Conservation (phyloP, 2,888 invertebrate genomes). For the Stenurella melanura region DNA sequence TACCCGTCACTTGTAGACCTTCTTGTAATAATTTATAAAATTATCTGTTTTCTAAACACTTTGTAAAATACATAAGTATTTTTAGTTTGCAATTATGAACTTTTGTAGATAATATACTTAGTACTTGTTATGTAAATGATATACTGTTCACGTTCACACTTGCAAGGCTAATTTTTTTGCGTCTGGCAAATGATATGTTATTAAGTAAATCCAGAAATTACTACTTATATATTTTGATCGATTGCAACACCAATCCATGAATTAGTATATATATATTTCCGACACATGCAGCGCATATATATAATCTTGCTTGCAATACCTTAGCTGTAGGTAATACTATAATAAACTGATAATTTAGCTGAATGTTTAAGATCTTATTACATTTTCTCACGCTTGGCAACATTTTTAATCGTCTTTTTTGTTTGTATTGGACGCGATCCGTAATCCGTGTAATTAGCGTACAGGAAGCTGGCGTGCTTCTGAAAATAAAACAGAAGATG, state of each 20-base stretch:
- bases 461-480: slow-evolving; percentile 48
- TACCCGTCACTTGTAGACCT: background rate
- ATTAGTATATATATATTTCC: slow-evolving; percentile 25
- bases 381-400: slow-evolving; percentile 56
- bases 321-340: slow-evolving; percentile 37
- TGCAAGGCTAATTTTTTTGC: background rate
- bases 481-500: slow-evolving; percentile 51
- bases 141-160: background rate
- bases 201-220: slow-evolving; percentile 22
- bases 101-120: background rate
- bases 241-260: slow-evolving; percentile 9
- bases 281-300: slow-evolving; percentile 11
- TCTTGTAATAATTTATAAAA: background rate
- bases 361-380: slow-evolving; percentile 48
- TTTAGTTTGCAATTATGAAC: slow-evolving; percentile 27
- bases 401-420: slow-evolving; percentile 52
- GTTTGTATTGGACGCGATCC: slow-evolving; percentile 54
- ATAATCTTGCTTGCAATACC: slow-evolving; percentile 28
- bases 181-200: background rate
- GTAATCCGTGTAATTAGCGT: slow-evolving; percentile 55
- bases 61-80: slow-evolving; percentile 12
- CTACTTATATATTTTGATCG: slow-evolving; percentile 7
- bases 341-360: slow-evolving; percentile 47
- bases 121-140: slow-evolving; percentile 21
- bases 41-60: slow-evolving; percentile 16